These are phyloP conservation scores for Notodonta dromedarius DNA, from an alignment of 2,888 invertebrate species.

Conservation along the genomic window DNA sequence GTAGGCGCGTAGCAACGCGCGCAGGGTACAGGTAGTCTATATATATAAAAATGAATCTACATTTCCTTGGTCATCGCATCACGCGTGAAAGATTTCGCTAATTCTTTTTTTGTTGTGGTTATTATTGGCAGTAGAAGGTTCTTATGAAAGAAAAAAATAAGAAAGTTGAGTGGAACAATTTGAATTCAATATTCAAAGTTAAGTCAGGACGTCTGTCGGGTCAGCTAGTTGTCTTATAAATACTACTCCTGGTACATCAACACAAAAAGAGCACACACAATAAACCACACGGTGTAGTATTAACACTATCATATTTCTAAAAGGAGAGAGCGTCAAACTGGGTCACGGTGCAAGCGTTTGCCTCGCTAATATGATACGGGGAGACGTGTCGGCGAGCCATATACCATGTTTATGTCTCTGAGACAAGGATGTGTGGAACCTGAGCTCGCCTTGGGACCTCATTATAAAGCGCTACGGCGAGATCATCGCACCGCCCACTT, in stretches of 20 bases:
- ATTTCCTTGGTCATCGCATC: too few relatives aligned
- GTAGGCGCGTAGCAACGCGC: too few relatives aligned
- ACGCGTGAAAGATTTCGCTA: too few relatives aligned
- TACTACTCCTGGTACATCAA: background rate
- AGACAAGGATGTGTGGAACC: constrained; percentile 46
- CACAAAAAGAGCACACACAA: background rate
- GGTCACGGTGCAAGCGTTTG: constrained; percentile 42
- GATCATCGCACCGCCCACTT: constrained; percentile 51
- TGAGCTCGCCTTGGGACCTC: constrained; percentile 63
- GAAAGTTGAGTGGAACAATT: too few relatives aligned
- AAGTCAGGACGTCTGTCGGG: too few relatives aligned
- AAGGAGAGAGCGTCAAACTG: constrained; percentile 25
- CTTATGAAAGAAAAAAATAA: too few relatives aligned
- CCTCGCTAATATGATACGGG: constrained; percentile 44
- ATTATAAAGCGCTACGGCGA: constrained; percentile 65
- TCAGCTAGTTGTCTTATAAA: background rate
- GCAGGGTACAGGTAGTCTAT: too few relatives aligned
- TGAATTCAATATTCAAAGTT: too few relatives aligned
- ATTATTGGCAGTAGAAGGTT: too few relatives aligned
- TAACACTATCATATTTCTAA: background rate
- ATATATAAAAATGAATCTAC: too few relatives aligned
- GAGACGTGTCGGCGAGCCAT: constrained; percentile 13
- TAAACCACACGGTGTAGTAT: background rate
- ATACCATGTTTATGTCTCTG: constrained; percentile 38
- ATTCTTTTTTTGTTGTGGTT: too few relatives aligned